Evolutionary conservation across 2,888 invertebrate species (phyloP).

Genomic region (Drosophila meridiana): DNA sequence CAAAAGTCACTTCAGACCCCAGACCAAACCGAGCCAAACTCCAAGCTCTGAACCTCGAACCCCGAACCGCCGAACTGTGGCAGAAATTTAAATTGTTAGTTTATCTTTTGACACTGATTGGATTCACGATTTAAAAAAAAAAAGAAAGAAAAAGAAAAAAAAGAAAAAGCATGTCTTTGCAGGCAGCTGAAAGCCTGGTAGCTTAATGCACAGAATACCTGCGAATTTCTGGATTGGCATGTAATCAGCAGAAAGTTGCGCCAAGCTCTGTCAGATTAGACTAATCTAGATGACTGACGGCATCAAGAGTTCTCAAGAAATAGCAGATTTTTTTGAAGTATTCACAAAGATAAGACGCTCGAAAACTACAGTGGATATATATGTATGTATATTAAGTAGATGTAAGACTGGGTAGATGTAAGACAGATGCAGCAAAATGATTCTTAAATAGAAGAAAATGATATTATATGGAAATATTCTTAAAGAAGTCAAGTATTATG

Average conservation of each 20-base stretch:
- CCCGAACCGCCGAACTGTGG: conserved; percentile 22
- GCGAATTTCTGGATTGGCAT: conserved; percentile 33
- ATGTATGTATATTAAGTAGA: background rate
- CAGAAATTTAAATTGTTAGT: conserved; percentile 72
- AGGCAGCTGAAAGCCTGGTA: conserved; percentile 18
- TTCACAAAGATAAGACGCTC: background rate
- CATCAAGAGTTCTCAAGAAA: conserved; percentile 5
- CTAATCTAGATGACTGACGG: conserved; percentile 8
- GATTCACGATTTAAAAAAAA: conserved; percentile 43
- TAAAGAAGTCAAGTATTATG: background rate
- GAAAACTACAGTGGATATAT: conserved; percentile 1
- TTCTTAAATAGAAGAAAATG: background rate
- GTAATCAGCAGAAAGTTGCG: conserved; percentile 40
- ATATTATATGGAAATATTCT: background rate
- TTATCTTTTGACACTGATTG: conserved; percentile 68
- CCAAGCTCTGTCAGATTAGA: conserved; percentile 9
- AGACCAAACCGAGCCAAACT: background rate
- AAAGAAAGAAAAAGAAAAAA: background rate
- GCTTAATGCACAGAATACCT: conserved; percentile 40
- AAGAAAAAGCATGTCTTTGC: conserved; percentile 15
- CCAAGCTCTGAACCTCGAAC: background rate
- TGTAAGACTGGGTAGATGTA: background rate
- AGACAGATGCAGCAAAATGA: background rate
- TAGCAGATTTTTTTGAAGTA: background rate
- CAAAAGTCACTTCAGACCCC: conserved; percentile 26